A percentile compares a stretch with the other conserved stretches of the same genome.
These are phyloP conservation scores for Drosophila ananassae DNA, from an alignment of 1,140 invertebrate genomes.

Conservation along the genomic window DNA sequence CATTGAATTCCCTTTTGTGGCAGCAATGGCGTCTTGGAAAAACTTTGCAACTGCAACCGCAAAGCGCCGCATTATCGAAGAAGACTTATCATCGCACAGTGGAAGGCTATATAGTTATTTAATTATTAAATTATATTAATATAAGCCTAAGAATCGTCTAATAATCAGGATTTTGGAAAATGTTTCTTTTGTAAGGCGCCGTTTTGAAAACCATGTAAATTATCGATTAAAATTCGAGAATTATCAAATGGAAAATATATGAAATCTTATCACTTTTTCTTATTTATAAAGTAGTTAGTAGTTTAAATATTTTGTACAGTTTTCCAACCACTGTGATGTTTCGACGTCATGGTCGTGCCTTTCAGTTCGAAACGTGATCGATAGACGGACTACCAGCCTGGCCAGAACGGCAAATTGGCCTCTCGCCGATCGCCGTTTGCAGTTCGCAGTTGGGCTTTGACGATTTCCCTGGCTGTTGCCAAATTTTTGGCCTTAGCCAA, in stretches of 20 bases:
- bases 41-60: constrained; percentile 46
- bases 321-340: constrained; percentile 32
- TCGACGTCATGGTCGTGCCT: constrained; percentile 61
- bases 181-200: neutral
- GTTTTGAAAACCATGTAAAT: neutral
- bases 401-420: constrained; percentile 68
- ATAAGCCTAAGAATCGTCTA: neutral
- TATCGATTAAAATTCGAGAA: neutral
- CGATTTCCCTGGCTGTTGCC: constrained; percentile 33
- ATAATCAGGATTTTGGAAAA: too few relatives aligned
- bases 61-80: constrained; percentile 32
- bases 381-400: constrained; percentile 74
- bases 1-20: neutral
- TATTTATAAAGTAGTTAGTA: too few relatives aligned
- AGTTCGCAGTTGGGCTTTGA: constrained; percentile 12
- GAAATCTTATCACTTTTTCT: too few relatives aligned
- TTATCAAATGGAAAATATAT: too few relatives aligned
- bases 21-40: constrained; percentile 58
- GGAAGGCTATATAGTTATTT: neutral
- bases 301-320: too few relatives aligned
- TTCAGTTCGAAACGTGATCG: constrained; percentile 82
- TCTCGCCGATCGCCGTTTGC: constrained; percentile 16
- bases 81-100: constrained; percentile 31
- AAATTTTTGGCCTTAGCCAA: constrained; percentile 78
- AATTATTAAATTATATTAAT: neutral